Base-by-base conservation (phyloP, 2,888 invertebrate species). In the Drosophila limbata region DNA sequence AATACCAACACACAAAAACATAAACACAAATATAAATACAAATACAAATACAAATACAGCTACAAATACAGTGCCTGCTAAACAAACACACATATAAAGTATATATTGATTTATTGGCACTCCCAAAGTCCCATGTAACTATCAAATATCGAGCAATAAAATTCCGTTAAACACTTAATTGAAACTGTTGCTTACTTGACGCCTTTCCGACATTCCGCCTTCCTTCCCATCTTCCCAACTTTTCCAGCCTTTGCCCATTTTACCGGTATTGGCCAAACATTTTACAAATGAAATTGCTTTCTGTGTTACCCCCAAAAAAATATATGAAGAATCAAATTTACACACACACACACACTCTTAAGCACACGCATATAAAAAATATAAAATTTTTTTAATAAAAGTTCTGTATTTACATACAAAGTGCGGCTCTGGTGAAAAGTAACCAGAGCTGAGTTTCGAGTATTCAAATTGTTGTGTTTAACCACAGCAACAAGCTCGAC, bases 141-240 rank as follows among this genome's bases (percentile, higher is more conserved):
- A 84, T 84, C 82, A 80, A 86, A 88, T 84, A 69, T 81, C 78
- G 68, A 57, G 84, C 88, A 84, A 84, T 84, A 88, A 84, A 84
- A 86, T 67, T 61, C 72, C 69, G 84, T 78, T 88, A 84, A 88
- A 86, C 84, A 88, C 84, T 84, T 84, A 84, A 84, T 84, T 84
- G 89, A 81, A 84, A 88, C 84, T 88, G 88, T 88, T 84, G 88
- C 81, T 79, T 68, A 21, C 53, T 59, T 65, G 42, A 39, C 25
- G 40, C 33, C 57, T 33, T 17, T 9, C 37, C 17, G 1, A 21
- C 21, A 3, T 25, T 25, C 25, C 25, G 25, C 25, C 5, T 25
- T 25, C 4, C 15, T 52, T n/a, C 10, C 11, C 19, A 51, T 1
- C 9, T 10, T 28, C 13, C 31, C 19, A 6, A 25, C 28, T n/a